These are phyloP conservation scores for Trematocara stigmaticum DNA, from an alignment of 2,113 vertebrate genomes.

Conservation along the genomic window DNA sequence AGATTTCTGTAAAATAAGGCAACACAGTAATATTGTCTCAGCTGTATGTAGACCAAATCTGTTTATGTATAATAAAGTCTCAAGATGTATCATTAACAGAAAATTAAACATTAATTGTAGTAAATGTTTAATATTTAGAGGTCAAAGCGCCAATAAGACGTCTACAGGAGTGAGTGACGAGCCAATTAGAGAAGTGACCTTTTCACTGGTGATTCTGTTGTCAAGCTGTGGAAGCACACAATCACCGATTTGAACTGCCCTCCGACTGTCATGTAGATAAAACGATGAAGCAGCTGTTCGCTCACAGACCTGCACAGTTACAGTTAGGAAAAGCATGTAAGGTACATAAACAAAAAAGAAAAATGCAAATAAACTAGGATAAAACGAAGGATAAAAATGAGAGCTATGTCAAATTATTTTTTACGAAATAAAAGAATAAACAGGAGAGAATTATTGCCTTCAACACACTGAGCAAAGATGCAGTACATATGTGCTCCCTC, in stretches of 20 bases:
- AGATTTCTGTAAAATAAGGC: neutral
- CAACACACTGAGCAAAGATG: neutral
- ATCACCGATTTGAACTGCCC: neutral
- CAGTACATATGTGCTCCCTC: neutral
- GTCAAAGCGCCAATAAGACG: neutral
- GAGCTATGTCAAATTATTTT: neutral
- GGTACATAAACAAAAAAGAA: fast-evolving
- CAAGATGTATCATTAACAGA: neutral
- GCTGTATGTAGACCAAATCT: neutral
- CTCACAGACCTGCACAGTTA: neutral
- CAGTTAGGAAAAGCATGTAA: neutral
- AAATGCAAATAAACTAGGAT: neutral
- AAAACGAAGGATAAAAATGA: neutral
- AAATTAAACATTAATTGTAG: neutral
- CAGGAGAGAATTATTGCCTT: neutral
- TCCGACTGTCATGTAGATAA: neutral
- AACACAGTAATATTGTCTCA: neutral
- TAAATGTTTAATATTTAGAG: neutral
- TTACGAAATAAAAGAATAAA: neutral
- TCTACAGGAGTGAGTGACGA: neutral
- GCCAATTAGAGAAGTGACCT: neutral
- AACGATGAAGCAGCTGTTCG: neutral
- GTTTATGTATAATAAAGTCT: neutral
- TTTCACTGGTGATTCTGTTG: neutral
- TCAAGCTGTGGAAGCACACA: neutral